Conservation (phyloP, 2,113 vertebrate genomes). For the Mungos mungo region DNA sequence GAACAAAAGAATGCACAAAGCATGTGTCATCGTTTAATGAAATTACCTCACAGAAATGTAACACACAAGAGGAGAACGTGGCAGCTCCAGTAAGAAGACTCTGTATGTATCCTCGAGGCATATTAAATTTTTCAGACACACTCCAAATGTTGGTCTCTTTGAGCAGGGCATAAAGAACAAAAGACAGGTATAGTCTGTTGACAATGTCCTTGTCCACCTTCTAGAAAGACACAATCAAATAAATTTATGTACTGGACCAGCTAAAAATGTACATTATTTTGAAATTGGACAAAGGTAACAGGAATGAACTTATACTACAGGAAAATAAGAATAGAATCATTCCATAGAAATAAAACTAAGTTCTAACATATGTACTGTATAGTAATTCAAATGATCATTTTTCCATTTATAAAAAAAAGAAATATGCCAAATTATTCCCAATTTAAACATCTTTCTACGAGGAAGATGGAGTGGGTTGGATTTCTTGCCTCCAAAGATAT, state of each 20-base stretch:
- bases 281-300: neutral
- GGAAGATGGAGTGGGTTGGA: neutral
- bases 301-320: neutral
- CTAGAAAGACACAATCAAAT: conserved; percentile 83
- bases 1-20: neutral
- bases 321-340: neutral
- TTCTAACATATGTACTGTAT: neutral
- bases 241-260: neutral
- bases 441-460: neutral
- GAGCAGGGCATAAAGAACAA: conserved; percentile 91
- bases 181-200: conserved; percentile 90
- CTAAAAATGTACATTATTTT: neutral
- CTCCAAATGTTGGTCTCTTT: conserved; percentile 93
- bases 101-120: conserved; percentile 93
- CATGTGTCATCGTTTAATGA: neutral
- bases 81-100: conserved; percentile 91
- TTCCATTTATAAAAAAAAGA: neutral
- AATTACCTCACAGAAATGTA: conserved; percentile 95
- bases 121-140: conserved; percentile 91
- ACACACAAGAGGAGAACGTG: conserved; percentile 92
- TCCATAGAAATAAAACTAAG: neutral
- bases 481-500: neutral
- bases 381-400: neutral
- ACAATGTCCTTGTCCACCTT: conserved; percentile 84
- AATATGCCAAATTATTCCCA: neutral